A percentile compares a stretch with the other conserved stretches of the same genome.
Evolutionary conservation across 2,113 vertebrate genomes (phyloP).

Genomic region (Notarius quadriscutis): DNA sequence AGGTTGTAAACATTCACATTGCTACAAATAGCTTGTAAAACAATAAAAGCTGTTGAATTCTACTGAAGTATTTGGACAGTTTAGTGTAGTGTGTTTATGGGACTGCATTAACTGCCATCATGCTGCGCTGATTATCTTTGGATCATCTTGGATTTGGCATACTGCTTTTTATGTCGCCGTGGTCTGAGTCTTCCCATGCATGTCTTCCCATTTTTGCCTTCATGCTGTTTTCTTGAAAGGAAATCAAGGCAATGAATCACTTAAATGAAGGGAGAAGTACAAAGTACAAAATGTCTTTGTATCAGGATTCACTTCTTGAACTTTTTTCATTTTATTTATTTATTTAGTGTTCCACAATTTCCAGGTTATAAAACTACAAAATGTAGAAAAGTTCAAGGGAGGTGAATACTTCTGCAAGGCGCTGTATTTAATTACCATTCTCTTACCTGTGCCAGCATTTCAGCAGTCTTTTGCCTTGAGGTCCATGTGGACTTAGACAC

Average conservation of each 20-base stretch:
- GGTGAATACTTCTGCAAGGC: neutral
- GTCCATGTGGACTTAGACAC: constrained; percentile 66
- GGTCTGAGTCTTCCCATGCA: constrained; percentile 59
- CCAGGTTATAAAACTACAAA: neutral
- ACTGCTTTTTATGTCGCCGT: neutral
- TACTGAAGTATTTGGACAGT: neutral
- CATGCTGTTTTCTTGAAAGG: constrained; percentile 44
- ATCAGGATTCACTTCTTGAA: no score
- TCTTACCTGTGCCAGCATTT: constrained; percentile 73
- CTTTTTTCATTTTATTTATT: neutral
- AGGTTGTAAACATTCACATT: neutral
- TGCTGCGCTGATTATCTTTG: neutral
- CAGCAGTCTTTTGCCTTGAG: constrained; percentile 62
- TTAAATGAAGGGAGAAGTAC: neutral
- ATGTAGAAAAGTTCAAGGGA: neutral
- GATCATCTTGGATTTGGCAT: neutral
- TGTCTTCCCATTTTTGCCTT: constrained; percentile 51
- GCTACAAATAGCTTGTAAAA: neutral
- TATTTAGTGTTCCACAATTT: neutral
- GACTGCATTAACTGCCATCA: neutral
- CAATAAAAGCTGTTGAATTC: neutral
- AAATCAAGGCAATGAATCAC: neutral
- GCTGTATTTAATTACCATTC: neutral
- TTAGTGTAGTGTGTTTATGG: neutral
- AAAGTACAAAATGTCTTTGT: neutral